These are phyloP conservation scores for Melospiza melodia DNA, from an alignment of 2,113 vertebrate genomes.

Conservation along the genomic window DNA sequence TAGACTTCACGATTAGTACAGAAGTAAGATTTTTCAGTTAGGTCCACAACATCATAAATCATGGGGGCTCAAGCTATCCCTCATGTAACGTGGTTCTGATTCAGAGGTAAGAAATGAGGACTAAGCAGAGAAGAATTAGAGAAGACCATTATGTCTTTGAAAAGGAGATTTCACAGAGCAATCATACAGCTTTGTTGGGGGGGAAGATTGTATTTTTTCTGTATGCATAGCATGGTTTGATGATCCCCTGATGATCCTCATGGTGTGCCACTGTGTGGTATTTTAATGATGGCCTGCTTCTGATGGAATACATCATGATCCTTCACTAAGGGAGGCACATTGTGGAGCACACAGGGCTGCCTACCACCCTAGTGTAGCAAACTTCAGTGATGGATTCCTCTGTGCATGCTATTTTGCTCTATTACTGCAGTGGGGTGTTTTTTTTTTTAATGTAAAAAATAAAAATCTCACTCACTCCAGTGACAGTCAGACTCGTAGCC, in stretches of 20 bases:
- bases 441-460: neutral
- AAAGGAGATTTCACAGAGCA: neutral
- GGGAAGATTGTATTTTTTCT: neutral
- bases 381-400: neutral
- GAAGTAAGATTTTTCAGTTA: neutral
- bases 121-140: neutral
- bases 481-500: neutral
- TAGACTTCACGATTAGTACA: neutral
- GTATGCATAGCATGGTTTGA: rapidly evolving
- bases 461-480: neutral
- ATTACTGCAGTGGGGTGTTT: neutral
- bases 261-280: neutral
- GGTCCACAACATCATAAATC: neutral
- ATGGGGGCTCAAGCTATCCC: neutral
- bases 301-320: neutral
- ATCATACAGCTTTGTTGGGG: neutral
- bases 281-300: neutral
- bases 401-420: neutral
- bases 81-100: neutral
- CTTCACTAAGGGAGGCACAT: neutral
- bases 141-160: neutral
- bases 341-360: neutral
- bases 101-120: neutral
- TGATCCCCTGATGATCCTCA: neutral
- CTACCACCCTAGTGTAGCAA: neutral